Evolutionary conservation across 1,140 invertebrate species (phyloP).

Genomic region (Bombus haemorrhoidalis): DNA sequence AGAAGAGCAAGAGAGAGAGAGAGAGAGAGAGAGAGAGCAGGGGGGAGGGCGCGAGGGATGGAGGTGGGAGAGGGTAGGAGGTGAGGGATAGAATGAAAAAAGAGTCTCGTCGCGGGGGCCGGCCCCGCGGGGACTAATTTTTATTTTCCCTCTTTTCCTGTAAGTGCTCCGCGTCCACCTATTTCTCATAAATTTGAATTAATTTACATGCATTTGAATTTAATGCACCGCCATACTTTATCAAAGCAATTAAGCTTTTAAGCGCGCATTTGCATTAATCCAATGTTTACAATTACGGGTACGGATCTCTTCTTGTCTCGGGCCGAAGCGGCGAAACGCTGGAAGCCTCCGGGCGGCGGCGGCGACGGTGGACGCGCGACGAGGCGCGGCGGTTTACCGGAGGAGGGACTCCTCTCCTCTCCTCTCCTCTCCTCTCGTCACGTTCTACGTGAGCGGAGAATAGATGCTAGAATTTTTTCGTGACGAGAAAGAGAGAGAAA

Average conservation of each 20-base stretch:
- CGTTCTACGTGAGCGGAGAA: slow-evolving; percentile 37
- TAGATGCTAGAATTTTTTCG: slow-evolving; percentile 32
- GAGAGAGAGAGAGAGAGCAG: slow-evolving; percentile 15
- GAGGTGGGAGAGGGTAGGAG: slow-evolving; percentile 39
- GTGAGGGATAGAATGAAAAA: slow-evolving; percentile 64
- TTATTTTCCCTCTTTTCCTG: slow-evolving; percentile 80
- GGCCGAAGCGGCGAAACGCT: neutral
- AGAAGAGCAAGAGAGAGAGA: slow-evolving; percentile 63
- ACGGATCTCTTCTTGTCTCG: slow-evolving; percentile 51
- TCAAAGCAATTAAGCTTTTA: slow-evolving; percentile 84
- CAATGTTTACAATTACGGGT: slow-evolving; percentile 83
- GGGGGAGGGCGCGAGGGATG: slow-evolving; percentile 33
- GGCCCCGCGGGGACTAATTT: slow-evolving; percentile 82
- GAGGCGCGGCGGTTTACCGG: neutral
- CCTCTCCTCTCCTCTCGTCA: neutral
- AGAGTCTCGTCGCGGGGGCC: slow-evolving; percentile 77
- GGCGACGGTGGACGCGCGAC: neutral
- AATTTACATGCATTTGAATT: slow-evolving; percentile 84
- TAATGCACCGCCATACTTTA: slow-evolving; percentile 82
- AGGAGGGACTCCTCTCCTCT: neutral
- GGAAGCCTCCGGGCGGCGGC: too few species aligned
- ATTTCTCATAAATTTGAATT: slow-evolving; percentile 84
- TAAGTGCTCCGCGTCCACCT: slow-evolving; percentile 82
- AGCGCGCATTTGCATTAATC: slow-evolving; percentile 84
- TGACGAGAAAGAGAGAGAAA: neutral